phyloP scores from a whole-genome alignment of 2,888 invertebrate genomes.

The Polietes domitor region DNA sequence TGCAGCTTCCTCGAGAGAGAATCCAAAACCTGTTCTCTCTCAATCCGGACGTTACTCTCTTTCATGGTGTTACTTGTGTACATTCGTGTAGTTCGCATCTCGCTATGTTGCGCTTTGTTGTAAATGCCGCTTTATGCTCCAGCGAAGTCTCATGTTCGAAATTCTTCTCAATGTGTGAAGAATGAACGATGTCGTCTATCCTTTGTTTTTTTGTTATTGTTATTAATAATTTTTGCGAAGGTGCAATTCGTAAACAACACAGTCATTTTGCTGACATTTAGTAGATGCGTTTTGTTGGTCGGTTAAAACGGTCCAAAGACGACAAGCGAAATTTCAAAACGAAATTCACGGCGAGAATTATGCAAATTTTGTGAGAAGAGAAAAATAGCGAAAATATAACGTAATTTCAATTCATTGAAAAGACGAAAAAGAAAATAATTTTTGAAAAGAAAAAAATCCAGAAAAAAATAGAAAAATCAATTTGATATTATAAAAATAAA shows the following conservation, averaged over 20 bases:
- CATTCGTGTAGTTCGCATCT: conserved; percentile 5
- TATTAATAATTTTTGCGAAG: conserved; percentile 34
- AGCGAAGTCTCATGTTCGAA: conserved; percentile 60
- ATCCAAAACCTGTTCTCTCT: neutral
- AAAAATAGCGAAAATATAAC: neutral
- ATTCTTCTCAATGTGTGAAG: conserved; percentile 32
- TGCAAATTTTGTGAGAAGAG: conserved; percentile 1
- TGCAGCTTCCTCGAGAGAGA: conserved; percentile 16
- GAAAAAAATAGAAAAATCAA: neutral
- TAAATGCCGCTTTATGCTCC: conserved; percentile 7
- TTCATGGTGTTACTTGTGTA: neutral
- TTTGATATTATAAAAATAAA: neutral
- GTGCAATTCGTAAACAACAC: conserved; percentile 68
- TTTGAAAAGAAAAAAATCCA: neutral
- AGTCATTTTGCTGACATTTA: conserved; percentile 57
- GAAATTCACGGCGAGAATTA: neutral
- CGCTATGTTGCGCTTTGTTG: neutral
- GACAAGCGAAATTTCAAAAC: conserved; percentile 16
- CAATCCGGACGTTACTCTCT: neutral
- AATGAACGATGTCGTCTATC: conserved; percentile 35
- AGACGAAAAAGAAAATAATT: neutral
- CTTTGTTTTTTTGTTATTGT: conserved; percentile 27
- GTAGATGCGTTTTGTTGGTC: conserved; percentile 70
- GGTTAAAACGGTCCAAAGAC: conserved; percentile 62
- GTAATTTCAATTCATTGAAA: neutral